Conservation (phyloP, 2,888 invertebrate genomes). For the Mimachlamys varia region DNA sequence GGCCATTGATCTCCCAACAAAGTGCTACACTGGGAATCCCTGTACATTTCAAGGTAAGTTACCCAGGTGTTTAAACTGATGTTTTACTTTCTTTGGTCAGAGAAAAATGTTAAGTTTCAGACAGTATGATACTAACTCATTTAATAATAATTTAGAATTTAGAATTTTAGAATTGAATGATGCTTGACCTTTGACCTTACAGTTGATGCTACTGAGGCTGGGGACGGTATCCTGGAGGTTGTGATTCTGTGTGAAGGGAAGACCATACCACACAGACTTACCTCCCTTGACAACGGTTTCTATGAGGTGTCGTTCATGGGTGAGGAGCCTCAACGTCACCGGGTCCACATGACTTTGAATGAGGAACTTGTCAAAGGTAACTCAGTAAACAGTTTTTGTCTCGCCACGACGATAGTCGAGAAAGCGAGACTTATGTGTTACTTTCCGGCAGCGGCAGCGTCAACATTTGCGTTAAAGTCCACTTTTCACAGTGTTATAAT, state of each 20-base stretch:
- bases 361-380: constrained; percentile 83
- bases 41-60: constrained; percentile 95
- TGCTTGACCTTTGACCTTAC: constrained; percentile 51
- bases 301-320: constrained; percentile 95
- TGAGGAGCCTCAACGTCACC: constrained; percentile 95
- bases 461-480: too few species aligned
- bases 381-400: constrained; percentile 28
- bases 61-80: background rate
- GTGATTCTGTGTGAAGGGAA: constrained; percentile 95
- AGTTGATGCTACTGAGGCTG: constrained; percentile 96
- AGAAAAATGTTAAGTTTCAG: background rate
- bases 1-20: constrained; percentile 92
- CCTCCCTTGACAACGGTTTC: constrained; percentile 96
- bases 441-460: too few species aligned
- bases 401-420: too few species aligned
- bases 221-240: constrained; percentile 96
- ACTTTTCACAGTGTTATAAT: too few species aligned
- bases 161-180: too few species aligned
- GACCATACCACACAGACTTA: constrained; percentile 97
- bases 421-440: too few species aligned
- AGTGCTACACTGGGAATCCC: constrained; percentile 91
- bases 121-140: too few species aligned
- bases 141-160: background rate
- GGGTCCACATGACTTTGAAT: constrained; percentile 92
- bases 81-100: background rate